A percentile compares a stretch with the other conserved stretches of the same genome.
Evolutionary conservation across 2,888 invertebrate genomes (phyloP).

Genomic region (Volucella zonaria): DNA sequence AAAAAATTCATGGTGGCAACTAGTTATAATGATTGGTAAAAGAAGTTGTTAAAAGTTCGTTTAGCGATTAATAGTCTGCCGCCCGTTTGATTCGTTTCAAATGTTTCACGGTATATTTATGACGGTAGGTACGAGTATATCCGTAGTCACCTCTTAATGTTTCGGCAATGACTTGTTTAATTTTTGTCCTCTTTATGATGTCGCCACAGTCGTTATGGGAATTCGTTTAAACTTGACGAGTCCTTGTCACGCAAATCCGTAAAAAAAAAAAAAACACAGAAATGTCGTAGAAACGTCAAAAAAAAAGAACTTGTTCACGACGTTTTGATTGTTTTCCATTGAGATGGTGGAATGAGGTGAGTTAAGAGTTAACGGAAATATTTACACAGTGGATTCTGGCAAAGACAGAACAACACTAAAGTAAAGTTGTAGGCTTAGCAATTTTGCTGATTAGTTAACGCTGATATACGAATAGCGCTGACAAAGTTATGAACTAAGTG

Average conservation of each 20-base stretch:
- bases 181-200: conserved; percentile 23
- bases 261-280: neutral
- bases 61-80: conserved; percentile 5
- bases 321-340: no score
- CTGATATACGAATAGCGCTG: conserved; percentile 13
- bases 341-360: neutral
- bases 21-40: neutral
- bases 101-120: neutral
- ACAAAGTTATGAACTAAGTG: conserved; percentile 41
- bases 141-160: neutral
- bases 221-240: conserved; percentile 31
- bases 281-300: no score
- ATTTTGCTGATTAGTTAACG: conserved; percentile 43
- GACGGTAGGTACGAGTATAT: no score
- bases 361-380: conserved; percentile 2
- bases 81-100: conserved; percentile 9
- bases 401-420: no score
- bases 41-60: conserved; percentile 8
- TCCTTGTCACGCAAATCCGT: conserved; percentile 37
- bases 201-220: conserved; percentile 36
- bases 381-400: neutral
- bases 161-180: conserved; percentile 2
- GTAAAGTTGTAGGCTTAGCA: conserved; percentile 16
- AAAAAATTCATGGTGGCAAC: neutral
- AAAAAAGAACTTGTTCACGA: no score